These are phyloP conservation scores for Mythimna albipuncta DNA, from an alignment of 2,888 invertebrate species.

Conservation along the genomic window DNA sequence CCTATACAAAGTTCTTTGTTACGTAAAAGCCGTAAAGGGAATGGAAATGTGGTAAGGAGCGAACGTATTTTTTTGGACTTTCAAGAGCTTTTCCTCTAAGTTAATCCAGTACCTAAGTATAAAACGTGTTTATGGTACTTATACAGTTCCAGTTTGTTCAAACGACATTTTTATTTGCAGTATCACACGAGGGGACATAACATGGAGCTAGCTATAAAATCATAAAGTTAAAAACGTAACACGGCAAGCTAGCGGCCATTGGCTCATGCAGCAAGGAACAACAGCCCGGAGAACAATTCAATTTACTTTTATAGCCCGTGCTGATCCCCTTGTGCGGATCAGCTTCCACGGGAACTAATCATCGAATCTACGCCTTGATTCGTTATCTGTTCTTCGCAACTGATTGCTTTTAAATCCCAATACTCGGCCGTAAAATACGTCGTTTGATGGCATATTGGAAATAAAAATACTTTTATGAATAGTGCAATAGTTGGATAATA, in stretches of 20 bases:
- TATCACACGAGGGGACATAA: constrained; percentile 67
- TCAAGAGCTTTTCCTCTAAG: constrained; percentile 38
- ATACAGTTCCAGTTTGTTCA: constrained; percentile 44
- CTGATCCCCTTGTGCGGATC: constrained; percentile 84
- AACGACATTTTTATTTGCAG: constrained; percentile 60
- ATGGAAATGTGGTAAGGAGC: constrained; percentile 48
- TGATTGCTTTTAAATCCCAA: constrained; percentile 76
- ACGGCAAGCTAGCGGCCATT: constrained; percentile 73
- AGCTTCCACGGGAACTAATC: constrained; percentile 83
- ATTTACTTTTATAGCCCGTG: constrained; percentile 88
- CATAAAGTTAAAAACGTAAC: constrained; percentile 80
- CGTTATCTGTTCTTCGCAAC: constrained; percentile 77
- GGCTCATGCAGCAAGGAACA: constrained; percentile 78
- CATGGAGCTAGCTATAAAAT: constrained; percentile 71
- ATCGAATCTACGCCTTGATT: constrained; percentile 83
- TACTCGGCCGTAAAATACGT: constrained; percentile 67
- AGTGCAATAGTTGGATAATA: constrained; percentile 44
- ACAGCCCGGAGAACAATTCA: constrained; percentile 87
- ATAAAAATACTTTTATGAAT: constrained; percentile 59
- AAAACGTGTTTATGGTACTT: constrained; percentile 50
- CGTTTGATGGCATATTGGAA: constrained; percentile 61
- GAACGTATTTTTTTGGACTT: constrained; percentile 50
- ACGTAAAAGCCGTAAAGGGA: constrained; percentile 56
- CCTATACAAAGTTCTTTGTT: constrained; percentile 51
- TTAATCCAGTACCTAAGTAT: constrained; percentile 52